Conservation (phyloP, 2,797 vertebrate species). For the Sylvilagus floridanus region DNA sequence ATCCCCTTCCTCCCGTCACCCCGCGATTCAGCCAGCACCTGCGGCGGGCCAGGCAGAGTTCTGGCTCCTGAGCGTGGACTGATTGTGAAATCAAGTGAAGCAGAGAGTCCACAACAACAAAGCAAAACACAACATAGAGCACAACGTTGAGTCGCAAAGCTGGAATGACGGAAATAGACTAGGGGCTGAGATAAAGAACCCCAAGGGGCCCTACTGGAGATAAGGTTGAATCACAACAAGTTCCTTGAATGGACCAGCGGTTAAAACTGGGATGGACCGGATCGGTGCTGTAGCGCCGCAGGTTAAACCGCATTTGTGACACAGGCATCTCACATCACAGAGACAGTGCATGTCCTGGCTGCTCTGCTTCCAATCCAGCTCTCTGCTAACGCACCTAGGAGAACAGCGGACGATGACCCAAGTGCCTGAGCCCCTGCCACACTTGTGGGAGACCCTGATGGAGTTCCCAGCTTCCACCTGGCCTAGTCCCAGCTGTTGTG, state of each 20-base stretch:
- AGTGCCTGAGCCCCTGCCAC: too few species aligned
- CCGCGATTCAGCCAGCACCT: neutral
- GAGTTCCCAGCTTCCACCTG: too few species aligned
- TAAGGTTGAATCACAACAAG: neutral
- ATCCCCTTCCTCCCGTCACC: neutral
- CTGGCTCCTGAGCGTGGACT: neutral
- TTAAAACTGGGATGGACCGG: neutral
- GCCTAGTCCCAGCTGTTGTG: too few species aligned
- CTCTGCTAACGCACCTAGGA: too few species aligned
- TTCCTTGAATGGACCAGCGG: neutral
- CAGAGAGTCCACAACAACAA: neutral
- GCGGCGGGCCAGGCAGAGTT: accelerated
- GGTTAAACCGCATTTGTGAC: too few species aligned
- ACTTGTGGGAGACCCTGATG: too few species aligned
- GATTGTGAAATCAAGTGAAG: neutral
- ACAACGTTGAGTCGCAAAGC: neutral
- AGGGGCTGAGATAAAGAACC: neutral
- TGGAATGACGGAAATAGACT: neutral
- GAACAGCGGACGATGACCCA: too few species aligned
- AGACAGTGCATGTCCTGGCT: too few species aligned
- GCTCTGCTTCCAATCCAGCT: too few species aligned
- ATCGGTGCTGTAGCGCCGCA: too few species aligned
- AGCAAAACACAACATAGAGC: neutral
- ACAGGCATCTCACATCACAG: too few species aligned
- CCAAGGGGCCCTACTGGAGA: neutral